Base-by-base conservation (phyloP, 2,113 vertebrate species). In the Dascyllus trimaculatus region DNA sequence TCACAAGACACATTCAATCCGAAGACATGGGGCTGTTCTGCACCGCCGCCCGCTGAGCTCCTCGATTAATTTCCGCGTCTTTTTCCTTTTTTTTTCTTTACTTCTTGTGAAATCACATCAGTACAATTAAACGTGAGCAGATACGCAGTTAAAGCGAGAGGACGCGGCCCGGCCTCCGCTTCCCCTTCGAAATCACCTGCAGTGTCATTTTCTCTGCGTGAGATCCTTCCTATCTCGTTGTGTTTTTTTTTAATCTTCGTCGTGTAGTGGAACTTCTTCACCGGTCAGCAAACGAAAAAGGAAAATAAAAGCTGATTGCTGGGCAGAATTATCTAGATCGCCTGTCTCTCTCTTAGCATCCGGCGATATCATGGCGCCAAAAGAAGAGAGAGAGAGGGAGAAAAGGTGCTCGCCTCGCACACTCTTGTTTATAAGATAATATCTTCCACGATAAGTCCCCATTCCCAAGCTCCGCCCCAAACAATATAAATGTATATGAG, bases 401-500 rank as follows among this genome's bases (percentile, higher is more conserved):
- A 19, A 35, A 70, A 86, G 87, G 81, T 84, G 71, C 82, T 78
- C 38, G 58, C 80, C 75, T 79, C n/a, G n/a, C n/a, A n/a, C n/a
- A n/a, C 75, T 79, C 90, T 91, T 90, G 88, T 90, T 93, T 93
- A 90, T 82, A 32, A 88, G 93, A 94, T 94, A 85, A 88, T 89
- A 93, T 94, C 93, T 88, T 45, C 73, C 10, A 48, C 17, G 68
- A 91, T 85, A 91, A 93, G 80, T 80, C 89, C 80, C 80, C 67
- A 17, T 83, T 71, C 67, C 69, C 65, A 82, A 78, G 75, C 89
- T 10, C 75, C 84, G 53, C 86, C 88, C 84, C 77, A 93, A 88
- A 93, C 93, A 92, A 93, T 95, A 94, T 94, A 95, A 94, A 93
- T 95, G 92, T 92, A 94, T 95, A 95, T 94, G 89, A 94, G 92